Evolutionary conservation across 2,113 vertebrate species (phyloP), one percentile per base, ranked within the genome.

Genomic region (Sardina pilchardus): DNA sequence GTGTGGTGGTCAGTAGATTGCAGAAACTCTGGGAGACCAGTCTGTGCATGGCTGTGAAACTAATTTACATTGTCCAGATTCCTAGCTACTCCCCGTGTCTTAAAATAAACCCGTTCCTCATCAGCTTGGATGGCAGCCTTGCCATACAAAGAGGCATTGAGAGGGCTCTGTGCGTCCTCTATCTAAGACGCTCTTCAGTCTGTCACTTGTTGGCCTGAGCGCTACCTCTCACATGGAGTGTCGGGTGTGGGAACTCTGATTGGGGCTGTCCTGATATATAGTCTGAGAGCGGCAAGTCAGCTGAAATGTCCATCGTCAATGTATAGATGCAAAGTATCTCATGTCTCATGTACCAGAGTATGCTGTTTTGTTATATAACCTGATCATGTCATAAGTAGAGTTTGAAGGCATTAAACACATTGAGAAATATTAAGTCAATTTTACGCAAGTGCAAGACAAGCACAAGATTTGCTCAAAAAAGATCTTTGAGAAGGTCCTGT

Each of bases 31-130:
- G 78, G n/a, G 81, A 36, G 59, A 88, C 91, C 91, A 87, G 92
- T 90, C 89, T 90, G 84, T 30, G 90, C 90, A 87, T 91, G 91
- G 91, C 87, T 90, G 90, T 82, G 90, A 83, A 86, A 81, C 89
- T 91, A 90, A 81, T 88, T 92, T 85, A 89, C 92, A 91, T 87
- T 88, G 88, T 83, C 24, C 67, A 85, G 86, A 95, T 94, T 94
- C 92, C 87, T 90, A 84, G 42, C 89, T 84, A 81, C 53, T 78
- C 85, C 82, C 82, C 34, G 78, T 24, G 82, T 84, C 92, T 91
- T 86, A 93, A 94, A 94, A 95, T 95, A 95, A 92, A 93, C 87
- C 56, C 21, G 82, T 90, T 90, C 88, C 89, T 92, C 85, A 81
- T 90, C 47, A 71, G 83, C 59, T 87, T 81, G 59, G 83, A 71